Base-by-base conservation (phyloP, 1,140 invertebrate genomes). In the Leptestheria dahalacensis region DNA sequence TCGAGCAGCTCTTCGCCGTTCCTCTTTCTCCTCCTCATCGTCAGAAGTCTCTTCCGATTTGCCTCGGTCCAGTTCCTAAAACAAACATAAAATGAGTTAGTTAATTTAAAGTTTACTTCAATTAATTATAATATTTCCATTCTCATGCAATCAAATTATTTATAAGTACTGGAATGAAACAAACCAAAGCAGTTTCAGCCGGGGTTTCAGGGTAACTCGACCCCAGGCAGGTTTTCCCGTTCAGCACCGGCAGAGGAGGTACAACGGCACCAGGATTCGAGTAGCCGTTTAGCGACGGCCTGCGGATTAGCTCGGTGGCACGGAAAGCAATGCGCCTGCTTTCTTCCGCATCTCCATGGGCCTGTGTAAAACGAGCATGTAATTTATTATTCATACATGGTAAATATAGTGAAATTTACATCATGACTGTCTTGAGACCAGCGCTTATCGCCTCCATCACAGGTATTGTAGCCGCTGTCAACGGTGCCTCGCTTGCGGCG, bases 391-490 rank as follows among this genome's bases (percentile, higher is more conserved):
- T n/a, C n/a, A n/a, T n/a, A 41, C 6, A 41, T 41, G 15, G 33
- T 41, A 41, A 41, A 41, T 41, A 15, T 41, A 41, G 33, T 41
- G 15, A 41, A 41, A 10, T 66, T 68, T 68, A 79, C 78, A 68
- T 72, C 73, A 64, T 63, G 69, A 63, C 79, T 81, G 70, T 88
- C 85, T 71, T 88, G 86, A 25, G 86, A 88, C 88, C 88, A 91
- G 65, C 86, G 78, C 68, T 89, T 89, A 64, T 91, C 87, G 62
- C 78, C 77, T 28, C 81, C 83, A 68, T 89, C 87, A 70, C 73
- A 79, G 11, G 86, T 90, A 72, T 82, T 88, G 71, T 91, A 91
- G 1, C 88, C 88, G 61, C 87, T 91, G 68, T 92, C 89, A n/a
- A 86, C 80, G 55, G 86, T 86, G 68, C 86, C 81, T 24, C 84